Conservation (phyloP, 2,113 vertebrate genomes). For the Caranx melampygus region DNA sequence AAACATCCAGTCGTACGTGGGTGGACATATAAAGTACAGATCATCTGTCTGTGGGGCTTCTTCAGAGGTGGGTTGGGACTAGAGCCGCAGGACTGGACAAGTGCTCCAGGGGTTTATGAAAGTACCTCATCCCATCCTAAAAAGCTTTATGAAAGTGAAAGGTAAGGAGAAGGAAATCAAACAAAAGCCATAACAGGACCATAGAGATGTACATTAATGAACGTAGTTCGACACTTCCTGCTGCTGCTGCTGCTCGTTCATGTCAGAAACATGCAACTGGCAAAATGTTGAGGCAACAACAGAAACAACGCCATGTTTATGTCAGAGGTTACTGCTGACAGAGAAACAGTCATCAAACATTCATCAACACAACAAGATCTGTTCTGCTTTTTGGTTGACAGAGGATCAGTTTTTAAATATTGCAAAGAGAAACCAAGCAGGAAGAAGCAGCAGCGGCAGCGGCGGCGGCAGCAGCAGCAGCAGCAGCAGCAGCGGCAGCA, state of each 20-base stretch:
- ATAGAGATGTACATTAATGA: no score
- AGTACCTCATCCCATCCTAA: no score
- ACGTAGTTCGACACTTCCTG: background rate
- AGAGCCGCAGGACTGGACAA: no score
- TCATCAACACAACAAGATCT: background rate
- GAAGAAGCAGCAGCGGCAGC: background rate
- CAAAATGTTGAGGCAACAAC: background rate
- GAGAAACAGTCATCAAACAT: background rate
- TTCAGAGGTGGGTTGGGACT: no score
- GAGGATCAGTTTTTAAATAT: background rate
- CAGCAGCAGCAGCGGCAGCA: background rate
- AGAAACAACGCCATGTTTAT: background rate
- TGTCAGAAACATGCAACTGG: background rate
- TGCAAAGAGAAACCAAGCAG: background rate
- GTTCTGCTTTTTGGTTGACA: background rate
- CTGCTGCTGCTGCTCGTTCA: background rate
- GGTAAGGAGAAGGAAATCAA: no score
- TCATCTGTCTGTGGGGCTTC: no score
- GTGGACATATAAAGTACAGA: no score
- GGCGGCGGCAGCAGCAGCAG: no score
- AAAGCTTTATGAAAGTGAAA: no score
- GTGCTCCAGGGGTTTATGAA: no score
- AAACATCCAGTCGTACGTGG: no score
- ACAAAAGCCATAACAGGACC: no score
- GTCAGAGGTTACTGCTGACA: background rate